Base-by-base conservation (phyloP, 2,797 vertebrate genomes). In the Scomberomorus guttatus region DNA sequence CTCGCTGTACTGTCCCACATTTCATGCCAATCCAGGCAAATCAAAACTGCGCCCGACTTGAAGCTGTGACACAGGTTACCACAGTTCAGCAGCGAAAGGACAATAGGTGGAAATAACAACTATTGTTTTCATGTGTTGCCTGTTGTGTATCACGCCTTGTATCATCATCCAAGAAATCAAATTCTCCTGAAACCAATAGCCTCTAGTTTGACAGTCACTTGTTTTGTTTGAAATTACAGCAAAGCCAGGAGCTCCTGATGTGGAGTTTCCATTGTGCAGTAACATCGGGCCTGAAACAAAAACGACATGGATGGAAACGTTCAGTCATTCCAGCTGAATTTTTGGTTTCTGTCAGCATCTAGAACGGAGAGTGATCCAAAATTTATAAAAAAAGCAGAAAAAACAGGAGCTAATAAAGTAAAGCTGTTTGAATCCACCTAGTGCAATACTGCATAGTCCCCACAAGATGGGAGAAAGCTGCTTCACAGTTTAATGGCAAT, bases 241-340 rank as follows among this genome's bases (percentile, higher is more conserved):
- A 25, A 20, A 66, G 48, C 42, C 34, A 42, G 17, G 13, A 46
- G 22, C 60, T 48, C 4, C 12, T 52, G 0, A 25, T 44, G 39
- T 10, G 51, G 63, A 57, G 25, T 44, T 32, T 55, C 34, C 42
- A 15, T 61, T 20, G n/a, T 0, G 20, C 46, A 37, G 32, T 0
- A 72, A 54, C 59, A 44, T 12, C 60, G 46, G 62, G 48, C 32
- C 18, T n/a, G 34, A 77, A 70, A 48, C 73, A 17, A 32, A 46
- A 77, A 22, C 34, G 46, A 52, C 77, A 39, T 14, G 27, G 46
- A 81, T 77, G 89, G 88, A 92, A 92, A 88, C 9, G 44, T 63
- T 70, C 11, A 65, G 64, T 77, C 77, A 72, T 58, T 73, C 20
- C 58, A 73, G 51, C 24, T 67, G 27, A 55, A 59, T 18, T 48